Base-by-base conservation (phyloP, 2,797 vertebrate genomes). In the Diglossa cyanea region DNA sequence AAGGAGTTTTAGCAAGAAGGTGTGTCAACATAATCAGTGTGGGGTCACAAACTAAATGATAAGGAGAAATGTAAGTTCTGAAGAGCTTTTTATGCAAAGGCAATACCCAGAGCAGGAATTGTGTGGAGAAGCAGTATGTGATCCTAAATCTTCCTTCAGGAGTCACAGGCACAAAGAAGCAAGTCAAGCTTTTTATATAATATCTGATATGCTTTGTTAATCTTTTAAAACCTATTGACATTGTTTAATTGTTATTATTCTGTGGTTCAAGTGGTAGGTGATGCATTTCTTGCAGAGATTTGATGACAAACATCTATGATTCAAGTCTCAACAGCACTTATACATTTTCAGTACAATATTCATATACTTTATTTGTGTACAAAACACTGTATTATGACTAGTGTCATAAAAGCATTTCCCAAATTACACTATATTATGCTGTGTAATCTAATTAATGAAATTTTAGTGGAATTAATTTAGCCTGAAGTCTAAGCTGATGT, bases 401-500 rank as follows among this genome's bases (percentile, higher is more conserved):
- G 9, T 65, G 77, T 66, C 77, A 65, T 66, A 78, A 78, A 94
- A 94, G 30, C n/a, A 53, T 37, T 85, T 51, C 42, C 25, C 16
- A 44, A 67, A 67, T 51, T 42, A 57, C 35, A 68, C 31, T 66
- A 13, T 26, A 33, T 77, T 83, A 84, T 54, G 48, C 20, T 90
- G 42, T 79, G 37, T 68, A 75, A 94, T 91, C 45, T 88, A 54
- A 93, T 79, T 61, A 70, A 66, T 75, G 5, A 53, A 10, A 31
- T 71, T 79, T 95, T 91, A 82, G 65, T 88, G 89, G 60, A 88
- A 94, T 93, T 94, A 28, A 66, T 93, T 91, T 95, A 70, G 31
- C 42, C 23, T 78, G 13, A 77, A 72, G 18, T 87, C 73, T 82
- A 79, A 94, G 28, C 11, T 73, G 37, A 60, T 66, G 37, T 58